These are phyloP conservation scores for Neoseiulus cucumeris DNA, from an alignment of 1,140 invertebrate species.

Conservation along the genomic window DNA sequence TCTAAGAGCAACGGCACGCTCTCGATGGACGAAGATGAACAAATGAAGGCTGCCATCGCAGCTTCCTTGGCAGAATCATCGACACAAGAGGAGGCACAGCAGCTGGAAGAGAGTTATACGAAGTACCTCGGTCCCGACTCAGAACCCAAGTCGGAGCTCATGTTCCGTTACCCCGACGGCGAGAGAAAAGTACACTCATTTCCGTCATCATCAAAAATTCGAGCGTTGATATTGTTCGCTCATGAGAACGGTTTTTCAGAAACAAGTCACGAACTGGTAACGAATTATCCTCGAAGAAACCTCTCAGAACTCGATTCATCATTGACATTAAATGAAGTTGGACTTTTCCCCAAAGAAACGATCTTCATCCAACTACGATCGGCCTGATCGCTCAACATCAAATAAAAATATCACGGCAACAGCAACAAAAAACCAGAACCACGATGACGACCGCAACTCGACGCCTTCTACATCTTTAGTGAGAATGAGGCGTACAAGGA, in stretches of 20 bases:
- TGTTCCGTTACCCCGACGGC: constrained; percentile 30
- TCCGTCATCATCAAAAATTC: constrained; percentile 28
- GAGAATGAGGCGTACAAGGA: no score
- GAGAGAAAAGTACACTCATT: constrained; percentile 26
- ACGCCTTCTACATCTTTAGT: no score
- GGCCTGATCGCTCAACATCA: not conserved
- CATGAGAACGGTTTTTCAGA: constrained; percentile 26
- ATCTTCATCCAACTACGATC: constrained; percentile 28
- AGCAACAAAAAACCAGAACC: no score
- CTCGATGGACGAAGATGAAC: constrained; percentile 29
- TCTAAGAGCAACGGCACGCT: constrained; percentile 17
- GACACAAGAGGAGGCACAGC: constrained; percentile 12
- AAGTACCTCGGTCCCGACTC: constrained; percentile 20
- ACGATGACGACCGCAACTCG: no score
- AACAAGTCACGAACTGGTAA: constrained; percentile 31
- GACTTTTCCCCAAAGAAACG: constrained; percentile 31
- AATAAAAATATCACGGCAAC: not conserved
- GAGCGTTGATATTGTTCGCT: constrained; percentile 29
- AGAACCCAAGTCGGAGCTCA: constrained; percentile 26
- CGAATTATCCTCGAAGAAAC: constrained; percentile 30
- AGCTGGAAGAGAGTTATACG: constrained; percentile 19
- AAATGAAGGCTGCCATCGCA: constrained; percentile 31
- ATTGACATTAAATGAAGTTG: constrained; percentile 28
- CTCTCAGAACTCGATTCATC: constrained; percentile 26
- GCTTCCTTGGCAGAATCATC: constrained; percentile 25